Base-by-base conservation (phyloP, 2,797 vertebrate genomes). In the Malurus splendens region DNA sequence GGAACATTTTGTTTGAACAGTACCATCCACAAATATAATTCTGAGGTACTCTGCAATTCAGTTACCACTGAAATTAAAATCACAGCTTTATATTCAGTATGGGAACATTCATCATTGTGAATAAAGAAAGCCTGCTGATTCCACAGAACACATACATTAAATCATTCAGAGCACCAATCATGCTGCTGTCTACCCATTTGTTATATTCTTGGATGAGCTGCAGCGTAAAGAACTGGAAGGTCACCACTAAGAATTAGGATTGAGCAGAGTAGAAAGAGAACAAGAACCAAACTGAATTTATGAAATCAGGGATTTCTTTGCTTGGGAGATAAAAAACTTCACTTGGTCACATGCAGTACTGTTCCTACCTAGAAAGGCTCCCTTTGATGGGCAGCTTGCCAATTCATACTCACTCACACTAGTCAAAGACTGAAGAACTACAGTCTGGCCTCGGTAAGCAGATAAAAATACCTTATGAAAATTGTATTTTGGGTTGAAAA, bases 31-130 rank as follows among this genome's bases (percentile, higher is more conserved):
- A 84, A 82, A 76, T 33, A 76, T 9, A 86, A 88, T 86, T 42
- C 50, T 33, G 51, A 79, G 28, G 47, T 62, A 74, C 28, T 68
- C 55, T 75, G 59, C 44, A 80, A 77, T 71, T 85, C 83, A 68
- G 72, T 66, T 71, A 85, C 61, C 68, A 71, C n/a, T 33, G 27
- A 92, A 94, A 93, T 68, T 55, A 86, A 86, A 92, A 90, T 61
- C 72, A 75, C 44, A 60, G 51, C 44, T 89, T 84, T 83, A 74
- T 47, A 82, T 55, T 89, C 73, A 48, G 48, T 28, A 85, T 33
- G 50, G 61, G 87, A 94, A 72, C 45, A 66, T 33, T 51, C 4
- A 60, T 68, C 65, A 75, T 65, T 54, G 32, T 45, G 51, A 84
- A 80, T 32, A 88, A 27, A 80, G 65, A 82, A 82, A 77, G 75